Base-by-base conservation (phyloP, 1,140 invertebrate genomes). In the Macrocentrus cingulum region DNA sequence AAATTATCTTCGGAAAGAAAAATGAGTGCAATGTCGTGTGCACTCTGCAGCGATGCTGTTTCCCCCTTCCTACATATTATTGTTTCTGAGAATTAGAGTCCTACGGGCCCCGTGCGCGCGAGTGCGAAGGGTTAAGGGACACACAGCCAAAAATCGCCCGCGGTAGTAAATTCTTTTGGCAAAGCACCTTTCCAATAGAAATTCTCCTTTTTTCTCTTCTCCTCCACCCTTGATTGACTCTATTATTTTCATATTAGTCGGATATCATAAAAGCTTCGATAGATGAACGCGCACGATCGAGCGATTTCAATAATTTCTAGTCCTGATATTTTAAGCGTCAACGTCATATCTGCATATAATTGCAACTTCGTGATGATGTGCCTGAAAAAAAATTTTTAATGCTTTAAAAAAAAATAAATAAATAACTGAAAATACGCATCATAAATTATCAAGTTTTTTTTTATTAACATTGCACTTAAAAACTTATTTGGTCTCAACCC, bases 401-500 rank as follows among this genome's bases (percentile, higher is more conserved):
- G 5, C 13, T 18, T 18, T 44, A n/a, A 15, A 44, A 44, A 49
- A 41, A 9, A 1, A 23, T 20, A 3, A 11, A 48, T 2, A 49
- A 56, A 39, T 32, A 11, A 49, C 11, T 2, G 37, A 41, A 37
- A 13, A 36, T 15, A 25, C 8, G 34, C 44, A 19, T 6, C 36
- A 36, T 20, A 52, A 44, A 29, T 22, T 60, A 9, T 25, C 41
- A 16, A 8, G 5, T 52, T 37, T 46, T 57, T 56, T 57, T 61
- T 53, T 39, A 49, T 56, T 71, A 73, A 72, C 69, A 76, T 75
- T 76, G 73, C 73, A 74, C 73, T 44, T 65, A 74, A 62, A 76
- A 73, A 68, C 75, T 74, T 69, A 76, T 76, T 76, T 76, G 74
- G 74, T 75, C 60, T 74, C 58, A 64, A 61, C n/a, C n/a, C 66